Conservation (phyloP, 2,113 vertebrate genomes). For the Pithys albifrons region DNA sequence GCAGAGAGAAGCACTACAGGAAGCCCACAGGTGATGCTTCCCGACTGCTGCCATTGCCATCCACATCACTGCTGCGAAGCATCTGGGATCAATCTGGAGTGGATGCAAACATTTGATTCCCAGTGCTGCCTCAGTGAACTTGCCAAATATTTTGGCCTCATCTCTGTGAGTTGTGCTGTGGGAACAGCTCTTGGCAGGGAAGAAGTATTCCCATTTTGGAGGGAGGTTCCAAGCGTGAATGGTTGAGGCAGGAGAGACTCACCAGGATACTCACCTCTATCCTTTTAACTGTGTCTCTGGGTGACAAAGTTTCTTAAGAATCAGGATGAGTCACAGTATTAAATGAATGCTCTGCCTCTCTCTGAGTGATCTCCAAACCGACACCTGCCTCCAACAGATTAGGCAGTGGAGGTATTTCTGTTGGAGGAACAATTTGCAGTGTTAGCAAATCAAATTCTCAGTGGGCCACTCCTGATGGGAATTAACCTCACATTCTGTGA, state of each 20-base stretch:
- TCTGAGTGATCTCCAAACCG: not conserved
- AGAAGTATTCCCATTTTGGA: not conserved
- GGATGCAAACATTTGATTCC: not conserved
- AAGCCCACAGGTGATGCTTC: not conserved
- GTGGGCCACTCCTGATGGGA: constrained; percentile 32
- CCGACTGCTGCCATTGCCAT: not conserved
- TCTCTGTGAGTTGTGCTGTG: not conserved
- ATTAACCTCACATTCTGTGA: constrained; percentile 33
- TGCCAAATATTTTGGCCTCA: not conserved
- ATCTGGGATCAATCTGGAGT: constrained; percentile 1
- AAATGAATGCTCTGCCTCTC: not conserved
- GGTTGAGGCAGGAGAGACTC: not conserved
- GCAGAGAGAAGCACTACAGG: not conserved
- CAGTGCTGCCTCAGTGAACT: not conserved
- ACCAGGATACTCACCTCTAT: not conserved
- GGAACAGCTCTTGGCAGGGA: not conserved
- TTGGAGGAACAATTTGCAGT: not conserved
- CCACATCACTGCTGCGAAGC: not conserved
- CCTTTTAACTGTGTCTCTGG: not conserved
- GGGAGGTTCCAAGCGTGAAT: not conserved
- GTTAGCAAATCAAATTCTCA: constrained; percentile 37
- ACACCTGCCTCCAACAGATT: not conserved
- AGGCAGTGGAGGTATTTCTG: not conserved
- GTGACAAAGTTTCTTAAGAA: not conserved
- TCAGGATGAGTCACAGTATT: not conserved